These are phyloP conservation scores for Gulo gulo DNA, from an alignment of 2,113 vertebrate genomes.

Conservation along the genomic window DNA sequence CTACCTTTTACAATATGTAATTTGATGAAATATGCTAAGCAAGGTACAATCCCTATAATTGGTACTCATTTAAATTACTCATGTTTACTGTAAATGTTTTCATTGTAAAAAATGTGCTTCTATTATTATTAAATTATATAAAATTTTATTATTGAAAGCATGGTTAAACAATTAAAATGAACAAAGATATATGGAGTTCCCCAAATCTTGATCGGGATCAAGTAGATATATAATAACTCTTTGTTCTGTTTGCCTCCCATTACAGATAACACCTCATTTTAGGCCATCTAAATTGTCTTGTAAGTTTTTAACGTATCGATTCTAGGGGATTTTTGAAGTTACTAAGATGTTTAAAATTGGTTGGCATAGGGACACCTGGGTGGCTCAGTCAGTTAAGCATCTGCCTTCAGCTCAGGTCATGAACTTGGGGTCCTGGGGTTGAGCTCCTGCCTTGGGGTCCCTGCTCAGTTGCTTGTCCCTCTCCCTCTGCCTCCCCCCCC, in stretches of 20 bases:
- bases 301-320: neutral
- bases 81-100: conserved; percentile 74
- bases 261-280: neutral
- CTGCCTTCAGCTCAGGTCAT: neutral
- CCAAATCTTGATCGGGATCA: neutral
- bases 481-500: neutral
- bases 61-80: conserved; percentile 71
- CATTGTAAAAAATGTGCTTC: conserved; percentile 55
- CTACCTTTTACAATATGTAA: conserved; percentile 34
- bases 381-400: neutral
- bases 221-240: neutral
- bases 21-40: conserved; percentile 64
- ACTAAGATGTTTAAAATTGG: neutral
- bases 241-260: neutral
- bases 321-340: neutral
- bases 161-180: conserved; percentile 29
- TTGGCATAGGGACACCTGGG: neutral
- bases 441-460: neutral
- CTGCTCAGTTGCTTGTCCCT: neutral
- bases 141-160: conserved; percentile 62
- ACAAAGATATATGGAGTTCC: neutral
- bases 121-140: conserved; percentile 33
- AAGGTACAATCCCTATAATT: conserved; percentile 66
- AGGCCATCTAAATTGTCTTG: neutral
- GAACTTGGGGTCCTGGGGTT: neutral